Conservation (phyloP, 2,888 invertebrate species). For the Podabrus alpinus region DNA sequence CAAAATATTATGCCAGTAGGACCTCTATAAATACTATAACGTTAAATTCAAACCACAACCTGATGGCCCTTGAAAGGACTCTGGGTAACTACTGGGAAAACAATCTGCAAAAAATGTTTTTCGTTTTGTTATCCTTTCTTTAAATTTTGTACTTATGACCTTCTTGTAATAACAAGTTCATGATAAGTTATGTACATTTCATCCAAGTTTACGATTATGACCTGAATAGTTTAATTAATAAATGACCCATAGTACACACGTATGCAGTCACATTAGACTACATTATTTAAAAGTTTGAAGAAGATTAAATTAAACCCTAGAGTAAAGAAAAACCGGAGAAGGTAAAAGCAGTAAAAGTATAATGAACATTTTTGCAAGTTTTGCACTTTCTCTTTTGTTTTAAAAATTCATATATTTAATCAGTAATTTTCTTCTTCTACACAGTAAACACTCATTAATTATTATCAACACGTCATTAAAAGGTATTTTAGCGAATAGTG, state of each 20-base stretch:
- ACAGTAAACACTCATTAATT: background rate
- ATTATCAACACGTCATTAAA: background rate
- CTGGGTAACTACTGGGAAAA: too few species aligned
- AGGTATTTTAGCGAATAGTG: background rate
- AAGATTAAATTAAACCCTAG: background rate
- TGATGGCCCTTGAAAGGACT: background rate
- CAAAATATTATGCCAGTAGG: background rate
- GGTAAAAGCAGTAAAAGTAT: background rate
- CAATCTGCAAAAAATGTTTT: too few species aligned
- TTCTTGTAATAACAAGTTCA: background rate
- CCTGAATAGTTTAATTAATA: background rate
- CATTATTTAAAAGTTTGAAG: background rate
- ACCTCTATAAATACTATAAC: background rate
- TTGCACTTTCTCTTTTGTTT: background rate
- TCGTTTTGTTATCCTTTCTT: background rate
- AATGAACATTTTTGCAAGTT: background rate
- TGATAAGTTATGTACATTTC: background rate
- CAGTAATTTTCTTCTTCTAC: background rate
- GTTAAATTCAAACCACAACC: too few species aligned
- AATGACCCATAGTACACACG: background rate
- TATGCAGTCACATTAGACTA: too few species aligned
- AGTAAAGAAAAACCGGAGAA: background rate
- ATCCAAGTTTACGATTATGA: background rate
- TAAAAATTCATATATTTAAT: background rate
- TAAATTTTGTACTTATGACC: background rate